phyloP scores from a whole-genome alignment of 2,888 invertebrate genomes.

The Chorisops tibialis region DNA sequence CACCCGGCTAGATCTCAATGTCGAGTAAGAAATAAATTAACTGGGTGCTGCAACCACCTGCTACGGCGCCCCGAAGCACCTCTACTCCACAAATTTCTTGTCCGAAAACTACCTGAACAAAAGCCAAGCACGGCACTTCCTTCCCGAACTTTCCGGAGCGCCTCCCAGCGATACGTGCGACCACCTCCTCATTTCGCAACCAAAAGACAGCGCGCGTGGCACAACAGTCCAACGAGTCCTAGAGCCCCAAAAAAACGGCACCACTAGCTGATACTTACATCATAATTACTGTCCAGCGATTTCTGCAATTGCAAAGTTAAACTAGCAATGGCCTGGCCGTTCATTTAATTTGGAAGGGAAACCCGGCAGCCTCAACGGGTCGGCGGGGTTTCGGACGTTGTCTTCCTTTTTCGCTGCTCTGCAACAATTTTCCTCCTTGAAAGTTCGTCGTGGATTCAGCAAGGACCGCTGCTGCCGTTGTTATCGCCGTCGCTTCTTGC shows the following conservation, averaged over 20 bases:
- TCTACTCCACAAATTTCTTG: no score
- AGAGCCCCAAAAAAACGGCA: not conserved
- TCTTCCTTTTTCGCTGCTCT: not conserved
- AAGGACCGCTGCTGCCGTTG: not conserved
- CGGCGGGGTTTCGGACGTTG: not conserved
- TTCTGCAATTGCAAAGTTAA: conserved; percentile 94
- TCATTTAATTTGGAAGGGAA: conserved; percentile 59
- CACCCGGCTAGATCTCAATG: no score
- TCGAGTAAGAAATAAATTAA: no score
- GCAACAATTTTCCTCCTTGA: not conserved
- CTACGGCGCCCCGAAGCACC: no score
- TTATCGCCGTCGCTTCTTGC: not conserved
- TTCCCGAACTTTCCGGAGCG: no score
- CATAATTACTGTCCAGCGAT: conserved; percentile 95
- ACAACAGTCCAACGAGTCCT: not conserved
- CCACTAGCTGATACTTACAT: conserved; percentile 71
- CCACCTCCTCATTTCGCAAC: no score
- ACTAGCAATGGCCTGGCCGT: conserved; percentile 75
- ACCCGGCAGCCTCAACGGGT: not conserved
- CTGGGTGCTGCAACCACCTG: no score
- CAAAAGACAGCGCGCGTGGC: no score
- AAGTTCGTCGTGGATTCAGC: not conserved
- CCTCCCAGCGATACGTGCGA: no score
- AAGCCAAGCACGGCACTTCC: no score
- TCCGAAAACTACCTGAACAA: no score